Evolutionary conservation across 1,140 invertebrate species (phyloP).

Genomic region (Nasonia vitripennis): DNA sequence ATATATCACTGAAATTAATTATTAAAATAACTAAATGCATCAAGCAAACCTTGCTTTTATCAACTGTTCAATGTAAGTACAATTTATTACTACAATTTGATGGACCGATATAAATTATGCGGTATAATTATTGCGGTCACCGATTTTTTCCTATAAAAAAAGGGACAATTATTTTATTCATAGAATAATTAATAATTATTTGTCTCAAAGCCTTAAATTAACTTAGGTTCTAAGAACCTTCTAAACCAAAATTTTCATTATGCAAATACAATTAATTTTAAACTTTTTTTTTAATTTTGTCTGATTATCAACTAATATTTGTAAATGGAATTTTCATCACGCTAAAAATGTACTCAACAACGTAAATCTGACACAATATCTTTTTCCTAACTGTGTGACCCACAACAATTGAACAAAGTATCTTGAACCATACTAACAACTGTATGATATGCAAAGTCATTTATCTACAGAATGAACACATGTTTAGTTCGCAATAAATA

Average conservation of each 20-base stretch:
- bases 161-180: not conserved
- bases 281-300: not conserved
- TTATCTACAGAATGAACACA: conserved; percentile 48
- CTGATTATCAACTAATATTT: not conserved
- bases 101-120: not conserved
- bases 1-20: not conserved
- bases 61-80: not conserved
- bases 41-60: not conserved
- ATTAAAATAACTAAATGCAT: not conserved
- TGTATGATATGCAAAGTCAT: conserved; percentile 30
- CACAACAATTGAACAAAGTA: conserved; percentile 15
- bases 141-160: conserved; percentile 3
- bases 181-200: conserved; percentile 21
- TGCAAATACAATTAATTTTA: conserved; percentile 4
- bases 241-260: not conserved
- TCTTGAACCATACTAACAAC: conserved; percentile 37
- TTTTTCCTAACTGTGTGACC: not conserved
- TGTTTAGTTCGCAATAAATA: conserved; percentile 29
- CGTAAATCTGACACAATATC: conserved; percentile 14
- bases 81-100: not conserved
- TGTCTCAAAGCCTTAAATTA: not conserved
- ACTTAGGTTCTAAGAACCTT: conserved; percentile 10
- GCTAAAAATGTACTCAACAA: not conserved
- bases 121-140: not conserved
- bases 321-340: conserved; percentile 19